Evolutionary conservation across 2,113 vertebrate species (phyloP), one percentile per base, ranked within the genome.

Genomic region (Archocentrus centrarchus): DNA sequence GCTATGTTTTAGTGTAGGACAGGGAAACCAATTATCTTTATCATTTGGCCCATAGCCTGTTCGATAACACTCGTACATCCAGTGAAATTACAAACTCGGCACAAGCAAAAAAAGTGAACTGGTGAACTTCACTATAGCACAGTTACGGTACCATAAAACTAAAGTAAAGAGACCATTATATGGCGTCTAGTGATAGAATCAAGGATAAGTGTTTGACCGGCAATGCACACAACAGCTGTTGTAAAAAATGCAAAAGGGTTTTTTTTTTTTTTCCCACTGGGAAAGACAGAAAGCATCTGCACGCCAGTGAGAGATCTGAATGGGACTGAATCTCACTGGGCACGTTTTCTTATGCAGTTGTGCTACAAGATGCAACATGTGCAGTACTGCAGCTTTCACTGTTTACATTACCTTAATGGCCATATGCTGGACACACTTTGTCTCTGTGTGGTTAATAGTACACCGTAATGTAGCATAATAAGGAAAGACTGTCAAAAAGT

Each of bases 1-100:
- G 79, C 85, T 57, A 63, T 17, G 83, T 84, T 82, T 86, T 76
- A 79, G 77, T 80, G 82, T 75, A 62, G 73, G 73, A 88, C 66
- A 53, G 68, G 83, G 86, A 82, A 93, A 90, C 84, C 91, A 93
- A 93, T 94, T 93, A 92, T 93, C 86, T 93, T 89, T 87, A 93
- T 93, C 87, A 90, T 91, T 90, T 92, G 92, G 88, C 92, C 91
- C 84, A 81, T 88, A 91, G 90, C 89, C 89, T 83, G 73, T 90
- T 94, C 75, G 41, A 93, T 91, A 94, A 86, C 84, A 85, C 90
- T 89, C 89, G 81, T 77, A 89, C 89, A 88, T 90, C 82, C 79
- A 90, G 89, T 73, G 90, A 92, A 91, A 93, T 91, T 85, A 88
- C 86, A 47, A 83, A 76, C 81, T 79, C 32, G 88, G 86, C 89